phyloP scores from a whole-genome alignment of 2,797 vertebrate species.

The Mionectes olivaceus region DNA sequence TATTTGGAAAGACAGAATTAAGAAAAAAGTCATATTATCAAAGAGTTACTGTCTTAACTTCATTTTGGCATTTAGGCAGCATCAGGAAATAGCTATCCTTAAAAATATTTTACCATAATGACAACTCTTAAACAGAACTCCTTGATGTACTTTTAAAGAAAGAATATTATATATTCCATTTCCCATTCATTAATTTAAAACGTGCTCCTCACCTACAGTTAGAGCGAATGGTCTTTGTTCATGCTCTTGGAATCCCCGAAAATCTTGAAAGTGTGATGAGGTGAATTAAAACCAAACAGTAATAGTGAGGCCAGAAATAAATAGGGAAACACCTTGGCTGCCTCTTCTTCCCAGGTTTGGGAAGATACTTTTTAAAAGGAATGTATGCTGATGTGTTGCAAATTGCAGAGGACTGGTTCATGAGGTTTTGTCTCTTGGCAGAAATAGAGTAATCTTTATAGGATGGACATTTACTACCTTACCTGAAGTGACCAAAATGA shows the following conservation, averaged over 20 bases:
- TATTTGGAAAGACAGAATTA: neutral
- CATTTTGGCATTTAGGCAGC: neutral
- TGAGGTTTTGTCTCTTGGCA: neutral
- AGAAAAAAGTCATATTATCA: neutral
- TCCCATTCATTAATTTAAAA: neutral
- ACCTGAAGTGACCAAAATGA: neutral
- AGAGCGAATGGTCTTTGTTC: neutral
- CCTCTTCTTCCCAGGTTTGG: neutral
- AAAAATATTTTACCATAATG: neutral
- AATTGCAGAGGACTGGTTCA: neutral
- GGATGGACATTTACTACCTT: neutral
- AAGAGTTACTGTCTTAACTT: neutral
- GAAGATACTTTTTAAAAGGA: neutral
- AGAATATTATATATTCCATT: neutral
- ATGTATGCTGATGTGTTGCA: neutral
- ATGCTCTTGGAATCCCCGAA: neutral
- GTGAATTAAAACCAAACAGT: neutral
- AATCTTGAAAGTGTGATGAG: neutral
- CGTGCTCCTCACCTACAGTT: neutral
- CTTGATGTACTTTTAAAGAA: neutral
- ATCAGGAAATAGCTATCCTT: neutral
- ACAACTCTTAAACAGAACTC: neutral
- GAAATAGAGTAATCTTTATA: neutral
- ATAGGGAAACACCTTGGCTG: no score
- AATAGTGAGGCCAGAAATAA: neutral